Evolutionary conservation across 1,140 invertebrate species (phyloP).

Genomic region (Centruroides sculpturatus): DNA sequence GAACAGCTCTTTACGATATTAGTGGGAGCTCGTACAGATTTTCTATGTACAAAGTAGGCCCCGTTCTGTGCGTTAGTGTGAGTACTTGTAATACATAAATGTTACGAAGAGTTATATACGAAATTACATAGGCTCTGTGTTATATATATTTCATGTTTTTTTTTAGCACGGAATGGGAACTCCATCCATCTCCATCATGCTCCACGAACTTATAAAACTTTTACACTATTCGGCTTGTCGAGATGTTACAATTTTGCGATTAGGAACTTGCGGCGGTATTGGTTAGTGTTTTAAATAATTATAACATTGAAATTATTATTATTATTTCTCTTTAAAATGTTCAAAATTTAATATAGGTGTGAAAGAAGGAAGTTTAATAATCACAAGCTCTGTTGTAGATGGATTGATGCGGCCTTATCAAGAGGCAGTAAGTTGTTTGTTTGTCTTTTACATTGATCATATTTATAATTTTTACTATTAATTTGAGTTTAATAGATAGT

Average conservation of each 20-base stretch:
- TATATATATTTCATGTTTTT: not conserved
- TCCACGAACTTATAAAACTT: conserved; percentile 86
- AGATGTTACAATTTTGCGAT: conserved; percentile 76
- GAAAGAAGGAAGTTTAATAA: conserved; percentile 55
- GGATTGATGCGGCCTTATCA: conserved; percentile 52
- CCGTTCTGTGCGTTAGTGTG: conserved; percentile 78
- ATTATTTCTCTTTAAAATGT: not conserved
- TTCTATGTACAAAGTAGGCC: conserved; percentile 95
- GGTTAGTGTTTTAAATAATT: conserved; percentile 33
- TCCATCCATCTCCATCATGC: conserved; percentile 74
- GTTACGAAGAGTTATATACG: no score
- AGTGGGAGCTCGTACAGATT: conserved; percentile 85
- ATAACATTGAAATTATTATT: not conserved
- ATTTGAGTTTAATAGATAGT: conserved; percentile 45
- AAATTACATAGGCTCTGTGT: no score
- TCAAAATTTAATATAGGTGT: not conserved
- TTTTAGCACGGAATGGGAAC: conserved; percentile 81
- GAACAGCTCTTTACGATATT: conserved; percentile 73
- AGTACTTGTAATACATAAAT: conserved; percentile 33
- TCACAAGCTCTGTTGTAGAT: conserved; percentile 72
- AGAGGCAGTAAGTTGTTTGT: conserved; percentile 38
- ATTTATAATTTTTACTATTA: not conserved
- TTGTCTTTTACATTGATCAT: not conserved
- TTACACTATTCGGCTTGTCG: conserved; percentile 71
- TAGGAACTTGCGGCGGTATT: conserved; percentile 83